A percentile compares a stretch with the other conserved stretches of the same genome.
phyloP scores from a whole-genome alignment of 2,888 invertebrate species.

The Nebria salina region DNA sequence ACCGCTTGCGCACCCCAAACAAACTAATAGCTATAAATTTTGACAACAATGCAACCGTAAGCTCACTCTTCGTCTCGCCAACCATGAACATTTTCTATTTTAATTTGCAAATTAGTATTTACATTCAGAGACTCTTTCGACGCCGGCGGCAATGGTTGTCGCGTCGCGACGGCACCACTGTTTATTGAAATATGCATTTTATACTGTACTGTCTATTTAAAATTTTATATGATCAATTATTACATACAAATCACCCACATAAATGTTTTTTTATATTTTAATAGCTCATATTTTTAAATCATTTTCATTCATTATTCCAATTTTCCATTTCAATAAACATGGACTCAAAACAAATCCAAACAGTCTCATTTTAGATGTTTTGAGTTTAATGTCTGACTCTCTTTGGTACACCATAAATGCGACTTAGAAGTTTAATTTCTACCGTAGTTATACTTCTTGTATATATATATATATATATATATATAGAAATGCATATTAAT shows the following conservation, averaged over 20 bases:
- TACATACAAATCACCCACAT: no score
- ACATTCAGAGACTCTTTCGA: conserved; percentile 8
- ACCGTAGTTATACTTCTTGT: not conserved
- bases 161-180: not conserved
- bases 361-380: no score
- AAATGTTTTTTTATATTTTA: no score
- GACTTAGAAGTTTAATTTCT: not conserved
- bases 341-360: no score
- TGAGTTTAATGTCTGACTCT: no score
- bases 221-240: no score
- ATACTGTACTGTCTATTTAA: no score
- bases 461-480: not conserved
- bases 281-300: no score
- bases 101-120: conserved; percentile 21
- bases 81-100: conserved; percentile 4
- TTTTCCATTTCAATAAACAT: no score
- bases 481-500: not conserved
- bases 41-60: conserved; percentile 16
- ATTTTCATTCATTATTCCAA: no score
- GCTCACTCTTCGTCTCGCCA: not conserved
- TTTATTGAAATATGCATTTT: no score
- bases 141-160: not conserved
- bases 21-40: conserved; percentile 27
- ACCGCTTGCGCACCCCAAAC: conserved; percentile 6
- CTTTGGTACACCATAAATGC: not conserved